Base-by-base conservation (phyloP, 2,797 vertebrate genomes). In the Avahi laniger region DNA sequence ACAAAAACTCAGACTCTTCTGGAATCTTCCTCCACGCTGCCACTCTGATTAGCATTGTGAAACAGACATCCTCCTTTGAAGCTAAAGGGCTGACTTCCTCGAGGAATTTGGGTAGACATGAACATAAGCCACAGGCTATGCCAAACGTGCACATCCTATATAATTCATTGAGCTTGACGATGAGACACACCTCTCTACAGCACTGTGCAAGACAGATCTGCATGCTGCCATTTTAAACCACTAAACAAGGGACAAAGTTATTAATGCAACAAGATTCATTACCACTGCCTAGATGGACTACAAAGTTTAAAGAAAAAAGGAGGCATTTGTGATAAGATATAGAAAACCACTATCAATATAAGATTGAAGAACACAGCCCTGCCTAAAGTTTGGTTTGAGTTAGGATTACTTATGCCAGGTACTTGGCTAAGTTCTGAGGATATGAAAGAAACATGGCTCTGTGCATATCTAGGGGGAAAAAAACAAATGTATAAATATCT, bases 21-120 rank as follows among this genome's bases (percentile, higher is more conserved):
- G 61, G 95, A 93, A 95, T 82, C 88, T 94, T 35, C 87, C 35
- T 35, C 85, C 96, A 97, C 78, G 84, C 84, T 91, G 78, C 54
- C 24, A 26, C 50, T 86, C 57, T 50, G 28, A 63, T 93, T 93
- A 96, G 92, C 95, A 65, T 81, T 94, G 9, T 43, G 87, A 92
- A 86, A 80, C 73, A 91, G 72, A 70, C 75, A 86, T 28, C 69
- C 78, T 59, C 41, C 72, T 88, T 93, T 48, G 14, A 91, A 91
- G 79, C 88, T 26, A 26, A 85, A 91, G 48, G 54, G 20, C 65
- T 80, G 73, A 80, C 48, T 72, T 96, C 89, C 57, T 26, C 70
- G n/a, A 89, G 46, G 61, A 88, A 84, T 78, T 80, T 2, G 61
- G 80, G 93, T 17, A 80, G 75, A 89, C 0, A 0, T 28, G 67